Percentiles rank a stretch among this genome's conserved stretches.
phyloP scores from a whole-genome alignment of 2,113 vertebrate species.

The Oreochromis niloticus region DNA sequence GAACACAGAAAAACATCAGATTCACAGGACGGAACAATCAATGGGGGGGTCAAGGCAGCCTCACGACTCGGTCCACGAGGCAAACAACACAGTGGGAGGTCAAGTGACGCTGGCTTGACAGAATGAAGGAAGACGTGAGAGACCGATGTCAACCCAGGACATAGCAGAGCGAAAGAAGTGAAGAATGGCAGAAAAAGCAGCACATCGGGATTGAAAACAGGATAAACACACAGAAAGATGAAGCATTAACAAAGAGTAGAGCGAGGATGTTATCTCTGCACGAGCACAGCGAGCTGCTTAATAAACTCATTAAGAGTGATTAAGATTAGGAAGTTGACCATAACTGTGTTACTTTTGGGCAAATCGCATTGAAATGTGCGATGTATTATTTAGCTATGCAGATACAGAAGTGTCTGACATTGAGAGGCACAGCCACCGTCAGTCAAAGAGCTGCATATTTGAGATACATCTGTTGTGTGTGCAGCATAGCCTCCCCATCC shows the following conservation, averaged over 20 bases:
- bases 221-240: background rate
- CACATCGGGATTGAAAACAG: fast-evolving
- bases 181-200: fast-evolving
- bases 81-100: background rate
- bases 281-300: background rate
- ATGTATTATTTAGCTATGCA: no score
- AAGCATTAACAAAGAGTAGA: background rate
- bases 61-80: background rate
- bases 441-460: no score
- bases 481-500: no score
- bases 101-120: background rate
- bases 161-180: background rate
- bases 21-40: background rate
- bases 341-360: no score
- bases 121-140: background rate
- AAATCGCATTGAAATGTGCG: no score
- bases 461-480: no score
- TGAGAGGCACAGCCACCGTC: no score
- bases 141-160: background rate
- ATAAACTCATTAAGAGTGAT: no score
- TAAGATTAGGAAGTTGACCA: no score
- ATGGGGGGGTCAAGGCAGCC: fast-evolving
- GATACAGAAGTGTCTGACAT: no score
- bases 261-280: background rate
- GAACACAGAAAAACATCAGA: background rate